Conservation (phyloP, 2,888 invertebrate species). For the Erebia epiphron region DNA sequence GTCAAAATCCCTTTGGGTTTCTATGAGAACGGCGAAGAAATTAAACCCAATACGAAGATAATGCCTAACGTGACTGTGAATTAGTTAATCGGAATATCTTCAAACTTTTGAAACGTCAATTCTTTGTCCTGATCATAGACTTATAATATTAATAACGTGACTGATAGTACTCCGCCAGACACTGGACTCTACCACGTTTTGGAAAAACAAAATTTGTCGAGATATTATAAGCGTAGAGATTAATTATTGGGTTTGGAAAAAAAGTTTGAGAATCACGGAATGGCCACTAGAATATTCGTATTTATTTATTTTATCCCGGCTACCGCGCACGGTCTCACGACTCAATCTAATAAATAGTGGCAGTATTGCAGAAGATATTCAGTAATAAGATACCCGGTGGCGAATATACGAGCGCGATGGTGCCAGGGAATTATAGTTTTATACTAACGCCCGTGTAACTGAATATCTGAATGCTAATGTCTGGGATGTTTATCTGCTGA, state of each 20-base stretch:
- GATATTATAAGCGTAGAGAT: neutral
- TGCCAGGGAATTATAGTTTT: conserved; percentile 51
- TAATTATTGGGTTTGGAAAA: neutral
- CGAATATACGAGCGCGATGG: conserved; percentile 52
- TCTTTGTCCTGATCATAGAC: neutral
- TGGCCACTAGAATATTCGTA: conserved; percentile 49
- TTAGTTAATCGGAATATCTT: neutral
- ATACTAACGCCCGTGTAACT: conserved; percentile 35
- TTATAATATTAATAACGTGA: too few species aligned
- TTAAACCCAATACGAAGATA: too few species aligned
- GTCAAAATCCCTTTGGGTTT: too few species aligned
- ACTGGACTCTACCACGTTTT: neutral
- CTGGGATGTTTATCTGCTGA: conserved; percentile 38
- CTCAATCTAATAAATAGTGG: conserved; percentile 80
- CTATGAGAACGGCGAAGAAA: too few species aligned
- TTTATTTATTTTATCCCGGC: conserved; percentile 71
- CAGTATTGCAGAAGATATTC: conserved; percentile 67
- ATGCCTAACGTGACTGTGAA: too few species aligned
- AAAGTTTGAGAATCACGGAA: conserved; percentile 11
- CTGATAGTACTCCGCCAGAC: neutral
- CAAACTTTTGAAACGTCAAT: neutral
- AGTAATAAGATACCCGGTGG: conserved; percentile 75
- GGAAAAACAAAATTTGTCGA: neutral
- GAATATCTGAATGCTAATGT: conserved; percentile 35
- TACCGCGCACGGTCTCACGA: conserved; percentile 75